phyloP scores from a whole-genome alignment of 2,888 invertebrate species.

The Hydrotaea cyrtoneurina region DNA sequence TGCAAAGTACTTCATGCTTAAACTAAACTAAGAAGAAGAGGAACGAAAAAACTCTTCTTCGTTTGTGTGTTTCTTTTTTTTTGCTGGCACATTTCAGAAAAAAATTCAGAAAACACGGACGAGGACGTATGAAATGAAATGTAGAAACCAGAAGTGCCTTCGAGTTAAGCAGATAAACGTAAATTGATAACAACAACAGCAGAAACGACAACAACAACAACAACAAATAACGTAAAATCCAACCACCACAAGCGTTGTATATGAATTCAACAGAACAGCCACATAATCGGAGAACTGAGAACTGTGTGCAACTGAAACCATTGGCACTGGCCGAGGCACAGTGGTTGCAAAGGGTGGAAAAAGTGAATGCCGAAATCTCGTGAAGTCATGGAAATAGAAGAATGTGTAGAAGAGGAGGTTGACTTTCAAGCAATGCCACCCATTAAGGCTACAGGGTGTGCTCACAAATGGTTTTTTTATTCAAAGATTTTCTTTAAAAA shows the following conservation, averaged over 20 bases:
- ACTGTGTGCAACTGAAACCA: conserved; percentile 9
- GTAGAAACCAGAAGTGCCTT: conserved; percentile 66
- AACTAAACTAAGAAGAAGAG: no score
- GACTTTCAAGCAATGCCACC: no score
- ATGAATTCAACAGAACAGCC: background rate
- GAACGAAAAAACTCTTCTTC: background rate
- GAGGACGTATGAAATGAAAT: conserved; percentile 5
- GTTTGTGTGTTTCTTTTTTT: background rate
- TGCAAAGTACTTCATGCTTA: background rate
- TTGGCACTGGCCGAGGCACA: background rate
- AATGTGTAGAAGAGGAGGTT: no score
- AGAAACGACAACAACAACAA: conserved; percentile 18
- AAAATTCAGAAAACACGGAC: background rate
- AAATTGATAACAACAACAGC: conserved; percentile 50
- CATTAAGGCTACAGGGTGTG: no score
- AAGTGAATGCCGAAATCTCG: background rate
- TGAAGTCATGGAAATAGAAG: background rate
- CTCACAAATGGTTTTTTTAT: no score
- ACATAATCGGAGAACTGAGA: background rate
- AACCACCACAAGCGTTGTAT: background rate
- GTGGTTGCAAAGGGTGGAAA: background rate
- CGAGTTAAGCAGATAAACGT: conserved; percentile 66
- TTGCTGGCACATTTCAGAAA: conserved; percentile 21
- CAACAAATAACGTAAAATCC: no score
- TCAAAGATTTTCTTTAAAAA: no score